A percentile compares a stretch with the other conserved stretches of the same genome.
phyloP scores from a whole-genome alignment of 2,113 vertebrate species.

The Anolis sagrei region DNA sequence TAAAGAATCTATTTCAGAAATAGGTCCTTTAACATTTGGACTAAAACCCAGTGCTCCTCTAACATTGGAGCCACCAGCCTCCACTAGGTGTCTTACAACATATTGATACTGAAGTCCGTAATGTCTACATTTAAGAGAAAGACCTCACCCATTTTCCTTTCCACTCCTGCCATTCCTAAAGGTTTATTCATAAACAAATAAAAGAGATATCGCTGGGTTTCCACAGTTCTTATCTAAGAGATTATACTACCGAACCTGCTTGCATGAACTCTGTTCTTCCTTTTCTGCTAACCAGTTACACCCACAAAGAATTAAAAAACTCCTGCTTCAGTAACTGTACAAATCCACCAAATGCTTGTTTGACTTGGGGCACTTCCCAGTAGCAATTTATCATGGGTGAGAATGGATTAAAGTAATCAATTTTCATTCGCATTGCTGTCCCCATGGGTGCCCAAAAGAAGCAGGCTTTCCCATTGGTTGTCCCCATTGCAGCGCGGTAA shows the following conservation, averaged over 20 bases:
- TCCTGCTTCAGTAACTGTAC: neutral
- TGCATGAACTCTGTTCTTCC: conserved; percentile 31
- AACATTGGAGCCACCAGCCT: no score
- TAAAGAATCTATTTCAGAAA: no score
- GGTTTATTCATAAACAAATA: neutral
- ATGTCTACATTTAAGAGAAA: neutral
- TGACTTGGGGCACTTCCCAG: no score
- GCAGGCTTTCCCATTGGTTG: no score
- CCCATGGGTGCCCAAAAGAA: no score
- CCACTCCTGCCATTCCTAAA: neutral
- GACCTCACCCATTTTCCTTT: neutral
- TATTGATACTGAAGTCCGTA: neutral
- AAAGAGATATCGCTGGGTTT: conserved; percentile 7
- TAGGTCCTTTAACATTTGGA: no score
- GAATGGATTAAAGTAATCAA: no score
- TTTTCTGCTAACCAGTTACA: conserved; percentile 33
- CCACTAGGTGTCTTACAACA: neutral
- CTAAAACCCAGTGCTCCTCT: no score
- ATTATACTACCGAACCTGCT: conserved; percentile 19
- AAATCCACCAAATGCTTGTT: neutral
- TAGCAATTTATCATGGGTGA: no score
- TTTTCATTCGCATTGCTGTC: no score
- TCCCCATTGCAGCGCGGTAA: no score
- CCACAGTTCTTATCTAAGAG: conserved; percentile 11
- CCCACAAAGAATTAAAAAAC: conserved; percentile 48